Percentiles rank a stretch among this genome's conserved stretches.
These are phyloP conservation scores for Aplochiton taeniatus DNA, from an alignment of 2,797 vertebrate species.

Conservation along the genomic window DNA sequence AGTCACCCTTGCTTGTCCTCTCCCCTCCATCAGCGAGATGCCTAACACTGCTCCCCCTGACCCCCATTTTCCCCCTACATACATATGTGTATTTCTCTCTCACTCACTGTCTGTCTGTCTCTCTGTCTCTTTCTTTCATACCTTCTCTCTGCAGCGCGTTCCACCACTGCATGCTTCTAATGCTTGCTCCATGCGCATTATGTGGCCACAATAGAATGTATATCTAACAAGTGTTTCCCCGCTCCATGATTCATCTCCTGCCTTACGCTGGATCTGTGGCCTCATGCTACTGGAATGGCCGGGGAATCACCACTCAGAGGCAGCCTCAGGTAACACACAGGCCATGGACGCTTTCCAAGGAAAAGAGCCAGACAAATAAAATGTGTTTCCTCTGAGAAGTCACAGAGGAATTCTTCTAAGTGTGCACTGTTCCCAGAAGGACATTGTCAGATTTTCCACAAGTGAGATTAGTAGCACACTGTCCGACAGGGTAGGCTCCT, in stretches of 20 bases:
- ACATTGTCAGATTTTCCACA: conserved; percentile 47
- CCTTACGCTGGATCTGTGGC: conserved; percentile 24
- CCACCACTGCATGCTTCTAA: conserved; percentile 1
- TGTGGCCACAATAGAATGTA: conserved; percentile 56
- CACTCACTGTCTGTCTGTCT: neutral
- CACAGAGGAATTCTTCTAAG: conserved; percentile 38
- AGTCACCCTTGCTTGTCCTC: neutral
- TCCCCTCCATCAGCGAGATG: neutral
- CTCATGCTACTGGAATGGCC: conserved; percentile 38
- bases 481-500: conserved; percentile 14
- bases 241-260: conserved; percentile 48
- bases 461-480: conserved; percentile 6
- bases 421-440: conserved; percentile 27
- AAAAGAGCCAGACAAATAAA: conserved; percentile 30
- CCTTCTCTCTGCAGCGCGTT: conserved; percentile 6
- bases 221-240: conserved; percentile 57
- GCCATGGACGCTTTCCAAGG: conserved; percentile 6
- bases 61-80: neutral
- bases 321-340: conserved; percentile 24
- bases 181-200: conserved; percentile 22
- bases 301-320: conserved; percentile 34
- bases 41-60: neutral
- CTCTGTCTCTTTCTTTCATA: conserved; percentile 2
- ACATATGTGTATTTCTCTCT: neutral
- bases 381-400: conserved; percentile 23